Evolutionary conservation across 2,113 vertebrate species (phyloP), one percentile per base, ranked within the genome.

Genomic region (Dasypus novemcinctus): DNA sequence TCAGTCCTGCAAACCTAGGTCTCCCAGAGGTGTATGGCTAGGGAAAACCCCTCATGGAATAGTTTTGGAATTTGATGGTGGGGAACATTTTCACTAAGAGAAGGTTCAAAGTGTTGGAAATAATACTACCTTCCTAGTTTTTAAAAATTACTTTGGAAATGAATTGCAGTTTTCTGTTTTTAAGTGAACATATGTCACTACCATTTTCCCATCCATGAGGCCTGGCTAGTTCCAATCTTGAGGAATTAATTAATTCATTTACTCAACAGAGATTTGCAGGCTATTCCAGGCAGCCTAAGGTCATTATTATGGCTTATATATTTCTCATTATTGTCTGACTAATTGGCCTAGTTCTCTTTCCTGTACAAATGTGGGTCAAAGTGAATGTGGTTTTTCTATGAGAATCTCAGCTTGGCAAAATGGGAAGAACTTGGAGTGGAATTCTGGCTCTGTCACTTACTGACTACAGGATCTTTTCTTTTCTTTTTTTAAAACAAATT

Each of bases 181-280:
- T 94, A 89, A 96, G 57, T 27, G 89, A 96, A 95, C 96, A 97
- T 91, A 97, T 95, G 97, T 92, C 0, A 14, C 72, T 74, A 69
- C 6, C 64, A 66, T 95, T 93, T 97, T 17, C 23, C 92, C 54
- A 66, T 71, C 54, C 20, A 12, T 63, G 36, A 63, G 49, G 27
- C 3, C 27, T 82, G 90, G 17, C 36, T 87, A 31, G 20, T 36
- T 92, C 75, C 5, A 83, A 0, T 8, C 68, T 72, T 23, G 46
- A 74, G 38, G 7, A 80, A 81, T 74, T 33, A 25, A 78, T 71
- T 17, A 21, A 74, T 41, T 52, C 21, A 5, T 46, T 78, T 23
- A 61, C 27, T 68, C 33, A 38, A 29, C 8, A 46, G 63, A 12
- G 23, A 4, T 49, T 91, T 74, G 18, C 69, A 27, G 78, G 46